phyloP scores from a whole-genome alignment of 2,888 invertebrate genomes.

The Platerodrilus igneus region DNA sequence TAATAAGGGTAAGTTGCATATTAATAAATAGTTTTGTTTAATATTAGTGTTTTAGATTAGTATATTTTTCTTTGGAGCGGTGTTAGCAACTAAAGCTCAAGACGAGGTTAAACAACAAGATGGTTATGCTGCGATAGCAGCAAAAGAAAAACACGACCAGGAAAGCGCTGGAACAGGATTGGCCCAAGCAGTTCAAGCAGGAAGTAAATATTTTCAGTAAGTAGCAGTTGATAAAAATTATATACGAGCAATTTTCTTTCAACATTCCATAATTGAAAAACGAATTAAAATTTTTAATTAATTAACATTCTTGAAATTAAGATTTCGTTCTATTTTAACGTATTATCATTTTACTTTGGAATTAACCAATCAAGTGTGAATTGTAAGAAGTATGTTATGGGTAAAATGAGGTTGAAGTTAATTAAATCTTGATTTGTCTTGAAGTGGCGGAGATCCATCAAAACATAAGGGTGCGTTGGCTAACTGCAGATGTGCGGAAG shows the following conservation, averaged over 20 bases:
- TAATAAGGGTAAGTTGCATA: slow-evolving; percentile 12
- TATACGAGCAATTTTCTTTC: too few relatives aligned
- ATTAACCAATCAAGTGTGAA: too few relatives aligned
- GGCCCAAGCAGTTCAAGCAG: slow-evolving; percentile 32
- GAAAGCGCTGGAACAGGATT: slow-evolving; percentile 19
- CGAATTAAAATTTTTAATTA: too few relatives aligned
- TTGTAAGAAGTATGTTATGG: too few relatives aligned
- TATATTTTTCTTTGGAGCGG: slow-evolving; percentile 11
- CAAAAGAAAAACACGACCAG: slow-evolving; percentile 13
- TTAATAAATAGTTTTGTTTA: slow-evolving; percentile 1
- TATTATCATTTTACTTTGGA: too few relatives aligned
- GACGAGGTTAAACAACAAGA: slow-evolving; percentile 21
- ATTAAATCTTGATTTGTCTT: too few relatives aligned
- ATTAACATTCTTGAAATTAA: background rate
- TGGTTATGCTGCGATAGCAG: slow-evolving; percentile 11
- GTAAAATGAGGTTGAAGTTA: too few relatives aligned
- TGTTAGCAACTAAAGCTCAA: slow-evolving; percentile 12
- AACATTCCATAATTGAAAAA: too few relatives aligned
- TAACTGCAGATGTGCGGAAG: too few relatives aligned
- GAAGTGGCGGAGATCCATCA: too few relatives aligned
- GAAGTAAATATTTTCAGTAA: slow-evolving; percentile 53
- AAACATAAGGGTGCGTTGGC: too few relatives aligned
- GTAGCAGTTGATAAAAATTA: too few relatives aligned
- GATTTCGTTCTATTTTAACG: slow-evolving; percentile 1
- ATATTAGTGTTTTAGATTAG: slow-evolving; percentile 8